Percentiles rank a stretch among this genome's conserved stretches.
These are phyloP conservation scores for Tethea ocularis DNA, from an alignment of 2,888 invertebrate species.

Conservation along the genomic window DNA sequence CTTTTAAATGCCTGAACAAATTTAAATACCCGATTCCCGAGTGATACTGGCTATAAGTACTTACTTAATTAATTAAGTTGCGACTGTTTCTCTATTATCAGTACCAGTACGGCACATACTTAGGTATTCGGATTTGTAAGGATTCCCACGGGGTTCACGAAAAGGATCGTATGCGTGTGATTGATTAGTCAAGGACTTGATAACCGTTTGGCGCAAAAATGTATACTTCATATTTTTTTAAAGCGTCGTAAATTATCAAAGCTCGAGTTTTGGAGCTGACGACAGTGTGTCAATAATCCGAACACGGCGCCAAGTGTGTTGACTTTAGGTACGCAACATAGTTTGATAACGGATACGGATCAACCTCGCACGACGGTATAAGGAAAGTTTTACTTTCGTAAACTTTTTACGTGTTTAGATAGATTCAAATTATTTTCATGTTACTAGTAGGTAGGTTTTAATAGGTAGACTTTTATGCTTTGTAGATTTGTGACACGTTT, in stretches of 20 bases:
- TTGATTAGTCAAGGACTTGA: neutral
- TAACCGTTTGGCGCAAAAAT: neutral
- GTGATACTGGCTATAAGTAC: too few species aligned
- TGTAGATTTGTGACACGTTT: too few species aligned
- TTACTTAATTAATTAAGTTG: too few species aligned
- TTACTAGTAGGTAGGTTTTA: too few species aligned
- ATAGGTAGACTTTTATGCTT: too few species aligned
- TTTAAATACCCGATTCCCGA: too few species aligned
- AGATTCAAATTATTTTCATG: too few species aligned
- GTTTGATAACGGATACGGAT: constrained; percentile 2
- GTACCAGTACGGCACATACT: too few species aligned
- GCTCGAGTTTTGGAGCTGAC: neutral
- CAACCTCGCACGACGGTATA: neutral
- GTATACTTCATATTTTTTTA: neutral
- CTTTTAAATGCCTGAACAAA: too few species aligned
- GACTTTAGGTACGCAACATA: neutral
- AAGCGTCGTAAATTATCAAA: constrained; percentile 4
- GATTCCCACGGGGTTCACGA: neutral
- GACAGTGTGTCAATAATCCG: constrained; percentile 9
- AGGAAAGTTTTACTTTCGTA: neutral
- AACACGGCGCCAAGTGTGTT: neutral
- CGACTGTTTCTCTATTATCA: too few species aligned
- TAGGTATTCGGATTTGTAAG: too few species aligned
- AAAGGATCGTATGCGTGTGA: neutral
- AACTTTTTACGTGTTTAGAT: neutral